A percentile compares a stretch with the other conserved stretches of the same genome.
Evolutionary conservation across 2,797 vertebrate species (phyloP).

Genomic region (Cyclopterus lumpus): DNA sequence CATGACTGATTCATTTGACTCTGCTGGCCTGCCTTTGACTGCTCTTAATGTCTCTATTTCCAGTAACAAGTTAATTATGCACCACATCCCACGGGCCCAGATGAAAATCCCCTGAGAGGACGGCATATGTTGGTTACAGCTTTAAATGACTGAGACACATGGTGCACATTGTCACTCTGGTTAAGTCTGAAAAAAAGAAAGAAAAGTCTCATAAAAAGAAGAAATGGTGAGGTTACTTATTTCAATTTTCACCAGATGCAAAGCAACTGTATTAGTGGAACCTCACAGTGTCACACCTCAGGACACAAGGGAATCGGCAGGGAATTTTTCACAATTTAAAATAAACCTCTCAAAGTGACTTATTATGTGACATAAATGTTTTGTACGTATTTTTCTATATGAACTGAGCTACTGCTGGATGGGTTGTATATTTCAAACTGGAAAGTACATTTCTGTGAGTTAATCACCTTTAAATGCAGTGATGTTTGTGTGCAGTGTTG

Average conservation of each 20-base stretch:
- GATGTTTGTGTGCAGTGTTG: neutral
- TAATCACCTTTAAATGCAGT: slow-evolving; percentile 2
- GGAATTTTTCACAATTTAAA: slow-evolving; percentile 13
- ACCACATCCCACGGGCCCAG: slow-evolving; percentile 70
- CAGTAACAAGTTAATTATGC: slow-evolving; percentile 76
- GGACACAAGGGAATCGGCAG: slow-evolving; percentile 40
- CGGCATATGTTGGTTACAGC: neutral
- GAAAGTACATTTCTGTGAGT: neutral
- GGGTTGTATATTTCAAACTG: slow-evolving; percentile 24
- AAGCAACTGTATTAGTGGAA: neutral
- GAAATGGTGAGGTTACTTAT: neutral
- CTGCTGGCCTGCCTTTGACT: slow-evolving; percentile 15
- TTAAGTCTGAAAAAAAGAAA: neutral
- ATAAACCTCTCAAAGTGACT: slow-evolving; percentile 2
- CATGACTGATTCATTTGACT: neutral
- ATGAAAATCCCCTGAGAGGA: slow-evolving; percentile 60
- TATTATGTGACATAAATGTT: slow-evolving; percentile 6
- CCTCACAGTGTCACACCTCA: slow-evolving; percentile 1
- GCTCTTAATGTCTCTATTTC: slow-evolving; percentile 47
- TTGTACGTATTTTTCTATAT: slow-evolving; percentile 12
- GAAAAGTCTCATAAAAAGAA: neutral
- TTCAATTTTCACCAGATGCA: neutral
- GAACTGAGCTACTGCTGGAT: slow-evolving; percentile 23
- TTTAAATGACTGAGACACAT: slow-evolving; percentile 27
- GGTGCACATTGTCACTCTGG: slow-evolving; percentile 8